Conservation (phyloP, 2,113 vertebrate species). For the Sapayoa aenigma region DNA sequence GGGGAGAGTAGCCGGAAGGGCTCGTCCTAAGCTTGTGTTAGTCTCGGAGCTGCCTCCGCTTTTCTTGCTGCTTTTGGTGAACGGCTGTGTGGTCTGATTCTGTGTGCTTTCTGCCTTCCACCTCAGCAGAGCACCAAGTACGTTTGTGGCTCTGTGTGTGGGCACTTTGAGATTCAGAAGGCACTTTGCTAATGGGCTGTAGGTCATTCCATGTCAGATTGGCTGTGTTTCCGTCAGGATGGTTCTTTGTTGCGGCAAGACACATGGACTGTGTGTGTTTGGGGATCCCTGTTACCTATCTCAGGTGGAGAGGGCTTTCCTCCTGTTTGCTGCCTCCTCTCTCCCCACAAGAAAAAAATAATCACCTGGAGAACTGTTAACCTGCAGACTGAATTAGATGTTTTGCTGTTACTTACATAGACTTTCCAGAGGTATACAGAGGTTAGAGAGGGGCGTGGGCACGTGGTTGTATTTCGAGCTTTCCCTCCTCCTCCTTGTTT, state of each 20-base stretch:
- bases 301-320: background rate
- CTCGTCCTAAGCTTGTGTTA: background rate
- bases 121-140: background rate
- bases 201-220: constrained; percentile 34
- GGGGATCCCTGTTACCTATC: background rate
- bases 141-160: constrained; percentile 44
- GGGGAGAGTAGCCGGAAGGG: background rate
- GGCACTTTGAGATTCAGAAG: constrained; percentile 38
- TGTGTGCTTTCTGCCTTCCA: background rate
- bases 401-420: background rate
- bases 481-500: constrained; percentile 17
- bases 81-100: background rate
- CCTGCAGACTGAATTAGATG: background rate
- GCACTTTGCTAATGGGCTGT: constrained; percentile 15
- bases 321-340: background rate
- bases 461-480: background rate
- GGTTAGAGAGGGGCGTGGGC: background rate
- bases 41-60: background rate
- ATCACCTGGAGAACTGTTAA: background rate
- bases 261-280: background rate
- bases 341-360: background rate
- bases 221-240: background rate
- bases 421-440: background rate
- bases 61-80: background rate
- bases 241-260: background rate